Conservation (phyloP, 2,888 invertebrate genomes). For the Erannis defoliaria region DNA sequence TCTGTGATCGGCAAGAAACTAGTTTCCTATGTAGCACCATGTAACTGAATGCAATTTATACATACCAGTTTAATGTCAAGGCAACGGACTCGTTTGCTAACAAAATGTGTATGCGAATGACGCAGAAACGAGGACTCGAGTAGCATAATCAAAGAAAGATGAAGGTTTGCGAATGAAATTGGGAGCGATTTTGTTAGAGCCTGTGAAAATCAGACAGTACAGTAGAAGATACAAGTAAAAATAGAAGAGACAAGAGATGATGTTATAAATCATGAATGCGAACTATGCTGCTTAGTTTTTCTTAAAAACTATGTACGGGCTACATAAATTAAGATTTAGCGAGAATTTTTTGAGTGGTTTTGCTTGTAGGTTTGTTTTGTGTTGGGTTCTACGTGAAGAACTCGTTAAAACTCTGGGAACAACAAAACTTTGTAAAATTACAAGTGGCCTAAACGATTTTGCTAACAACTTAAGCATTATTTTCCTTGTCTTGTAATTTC, state of each 20-base stretch:
- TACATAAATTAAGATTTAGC: conserved; percentile 19
- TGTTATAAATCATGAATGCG: not conserved
- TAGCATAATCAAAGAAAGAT: not conserved
- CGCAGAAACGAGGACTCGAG: conserved; percentile 6
- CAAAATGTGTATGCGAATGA: conserved; percentile 11
- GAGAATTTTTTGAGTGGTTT: conserved; percentile 32
- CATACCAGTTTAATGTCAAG: conserved; percentile 47
- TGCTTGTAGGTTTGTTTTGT: conserved; percentile 38
- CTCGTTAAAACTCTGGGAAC: conserved; percentile 45
- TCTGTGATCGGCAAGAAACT: conserved; percentile 26
- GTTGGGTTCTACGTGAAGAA: conserved; percentile 37
- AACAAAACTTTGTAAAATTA: conserved; percentile 43
- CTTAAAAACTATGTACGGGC: conserved; percentile 5
- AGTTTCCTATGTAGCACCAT: conserved; percentile 31
- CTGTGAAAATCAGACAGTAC: no score
- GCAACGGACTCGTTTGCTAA: conserved; percentile 31
- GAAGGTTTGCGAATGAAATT: no score
- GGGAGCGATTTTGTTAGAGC: not conserved
- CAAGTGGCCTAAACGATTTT: conserved; percentile 34
- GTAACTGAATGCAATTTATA: conserved; percentile 33
- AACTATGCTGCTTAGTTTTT: not conserved
- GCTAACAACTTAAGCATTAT: conserved; percentile 24
- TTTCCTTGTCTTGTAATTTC: conserved; percentile 29
- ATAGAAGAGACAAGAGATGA: no score
- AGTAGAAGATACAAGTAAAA: no score